Conservation (phyloP, 1,140 invertebrate species). For the Hycleus cichorii region DNA sequence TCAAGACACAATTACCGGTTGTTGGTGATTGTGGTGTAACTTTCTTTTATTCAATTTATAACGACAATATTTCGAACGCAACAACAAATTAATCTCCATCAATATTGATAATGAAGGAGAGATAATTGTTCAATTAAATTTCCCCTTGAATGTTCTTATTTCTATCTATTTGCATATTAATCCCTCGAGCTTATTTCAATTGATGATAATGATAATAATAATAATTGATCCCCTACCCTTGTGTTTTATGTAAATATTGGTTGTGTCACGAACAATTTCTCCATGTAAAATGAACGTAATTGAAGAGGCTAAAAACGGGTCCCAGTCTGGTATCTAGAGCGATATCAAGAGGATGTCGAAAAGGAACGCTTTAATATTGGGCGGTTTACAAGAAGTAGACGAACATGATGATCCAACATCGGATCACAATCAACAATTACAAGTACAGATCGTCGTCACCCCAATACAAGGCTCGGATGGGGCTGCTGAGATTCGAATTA, state of each 20-base stretch:
- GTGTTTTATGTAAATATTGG: constrained; percentile 4
- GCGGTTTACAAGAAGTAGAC: constrained; percentile 4
- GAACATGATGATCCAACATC: neutral
- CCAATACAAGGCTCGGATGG: constrained; percentile 27
- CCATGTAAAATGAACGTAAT: constrained; percentile 9
- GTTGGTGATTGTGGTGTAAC: no score
- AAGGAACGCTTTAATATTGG: no score
- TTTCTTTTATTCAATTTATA: no score
- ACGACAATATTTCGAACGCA: no score
- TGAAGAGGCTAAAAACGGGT: constrained; percentile 10
- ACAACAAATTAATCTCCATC: no score
- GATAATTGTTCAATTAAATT: no score
- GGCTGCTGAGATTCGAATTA: constrained; percentile 31
- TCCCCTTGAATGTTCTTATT: no score
- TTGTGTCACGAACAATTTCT: constrained; percentile 16
- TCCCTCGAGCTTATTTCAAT: no score
- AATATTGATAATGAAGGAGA: no score
- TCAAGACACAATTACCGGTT: no score
- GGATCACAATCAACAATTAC: neutral
- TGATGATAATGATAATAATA: neutral
- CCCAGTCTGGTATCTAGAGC: neutral
- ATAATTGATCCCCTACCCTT: neutral
- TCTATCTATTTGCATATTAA: no score
- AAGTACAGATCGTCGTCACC: constrained; percentile 33
- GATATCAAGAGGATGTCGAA: no score